These are phyloP conservation scores for Scalopus aquaticus DNA, from an alignment of 2,113 vertebrate species.

Conservation along the genomic window DNA sequence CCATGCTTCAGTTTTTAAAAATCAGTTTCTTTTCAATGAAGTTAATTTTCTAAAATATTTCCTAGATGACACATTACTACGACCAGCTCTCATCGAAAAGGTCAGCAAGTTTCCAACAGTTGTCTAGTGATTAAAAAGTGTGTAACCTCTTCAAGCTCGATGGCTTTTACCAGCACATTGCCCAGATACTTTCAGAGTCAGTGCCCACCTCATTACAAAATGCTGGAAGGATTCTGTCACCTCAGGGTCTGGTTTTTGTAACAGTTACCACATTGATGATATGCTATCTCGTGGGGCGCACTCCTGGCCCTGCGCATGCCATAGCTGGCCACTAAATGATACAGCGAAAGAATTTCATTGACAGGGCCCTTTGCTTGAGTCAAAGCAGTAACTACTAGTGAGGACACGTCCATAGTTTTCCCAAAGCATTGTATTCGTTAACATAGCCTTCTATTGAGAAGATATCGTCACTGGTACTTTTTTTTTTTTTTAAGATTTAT, in stretches of 20 bases:
- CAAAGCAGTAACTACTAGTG: background rate
- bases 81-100: background rate
- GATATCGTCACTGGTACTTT: background rate
- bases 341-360: background rate
- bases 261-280: background rate
- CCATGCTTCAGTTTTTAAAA: background rate
- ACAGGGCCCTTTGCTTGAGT: background rate
- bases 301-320: background rate
- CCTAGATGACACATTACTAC: background rate
- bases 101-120: no score
- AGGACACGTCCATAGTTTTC: background rate
- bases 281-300: background rate
- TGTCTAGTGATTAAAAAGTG: background rate
- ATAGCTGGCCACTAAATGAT: background rate
- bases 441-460: slow-evolving; percentile 13
- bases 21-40: background rate
- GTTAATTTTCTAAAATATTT: background rate
- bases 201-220: slow-evolving; percentile 8
- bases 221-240: background rate
- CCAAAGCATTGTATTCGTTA: background rate
- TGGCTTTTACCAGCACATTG: background rate
- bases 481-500: no score
- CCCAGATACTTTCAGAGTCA: background rate
- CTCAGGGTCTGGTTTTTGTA: background rate
- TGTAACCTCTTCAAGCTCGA: background rate